Conservation (phyloP, 2,797 vertebrate species). For the Sorex maritimensis region DNA sequence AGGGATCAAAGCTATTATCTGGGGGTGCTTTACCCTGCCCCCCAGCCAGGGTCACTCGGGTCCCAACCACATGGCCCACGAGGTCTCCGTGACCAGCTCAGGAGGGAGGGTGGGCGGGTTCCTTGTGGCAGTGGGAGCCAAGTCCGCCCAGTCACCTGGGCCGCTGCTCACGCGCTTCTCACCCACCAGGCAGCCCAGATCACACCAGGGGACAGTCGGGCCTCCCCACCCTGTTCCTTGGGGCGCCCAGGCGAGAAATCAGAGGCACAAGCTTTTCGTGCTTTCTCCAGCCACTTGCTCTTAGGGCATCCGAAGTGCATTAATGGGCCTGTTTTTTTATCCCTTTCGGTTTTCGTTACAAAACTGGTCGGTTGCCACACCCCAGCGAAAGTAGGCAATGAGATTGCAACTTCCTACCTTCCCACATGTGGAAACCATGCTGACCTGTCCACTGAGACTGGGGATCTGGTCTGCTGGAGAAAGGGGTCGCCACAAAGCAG, state of each 20-base stretch:
- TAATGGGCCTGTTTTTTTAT: not conserved
- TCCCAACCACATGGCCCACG: not conserved
- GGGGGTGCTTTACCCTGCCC: not conserved
- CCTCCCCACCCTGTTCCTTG: not conserved
- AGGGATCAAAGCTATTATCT: not conserved
- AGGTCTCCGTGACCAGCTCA: not conserved
- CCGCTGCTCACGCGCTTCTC: not conserved
- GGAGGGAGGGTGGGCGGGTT: not conserved
- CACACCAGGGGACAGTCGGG: not conserved
- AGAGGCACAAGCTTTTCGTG: not conserved
- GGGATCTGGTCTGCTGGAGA: not conserved
- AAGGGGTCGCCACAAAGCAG: not conserved
- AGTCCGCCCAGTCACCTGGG: not conserved
- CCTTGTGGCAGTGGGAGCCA: not conserved
- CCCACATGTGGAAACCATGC: not conserved
- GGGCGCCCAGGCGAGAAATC: not conserved
- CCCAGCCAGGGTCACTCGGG: not conserved
- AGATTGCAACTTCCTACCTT: not conserved
- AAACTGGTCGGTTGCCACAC: not conserved
- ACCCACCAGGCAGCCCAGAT: not conserved
- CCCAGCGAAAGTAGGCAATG: not conserved
- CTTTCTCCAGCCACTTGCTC: slow-evolving; percentile 49
- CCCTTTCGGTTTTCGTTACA: not conserved
- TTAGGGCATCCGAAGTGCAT: not conserved
- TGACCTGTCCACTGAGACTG: slow-evolving; percentile 35